Evolutionary conservation across 2,888 invertebrate species (phyloP).

Genomic region (Napeogenes inachia): DNA sequence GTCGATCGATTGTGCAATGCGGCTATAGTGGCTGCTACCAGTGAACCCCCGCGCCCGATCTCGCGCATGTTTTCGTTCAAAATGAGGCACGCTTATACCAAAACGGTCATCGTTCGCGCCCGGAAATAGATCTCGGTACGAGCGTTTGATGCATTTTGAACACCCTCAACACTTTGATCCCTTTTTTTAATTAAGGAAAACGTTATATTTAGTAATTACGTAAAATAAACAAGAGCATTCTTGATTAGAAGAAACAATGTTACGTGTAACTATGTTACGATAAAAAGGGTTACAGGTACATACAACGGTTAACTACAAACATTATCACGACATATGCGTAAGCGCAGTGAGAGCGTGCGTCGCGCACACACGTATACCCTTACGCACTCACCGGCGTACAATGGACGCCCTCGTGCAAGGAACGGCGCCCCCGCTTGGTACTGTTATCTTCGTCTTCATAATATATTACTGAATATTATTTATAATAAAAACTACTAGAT

Average conservation of each 20-base stretch:
- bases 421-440: slow-evolving; percentile 56
- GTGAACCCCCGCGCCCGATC: slow-evolving; percentile 76
- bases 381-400: slow-evolving; percentile 65
- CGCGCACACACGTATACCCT: slow-evolving; percentile 57
- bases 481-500: slow-evolving; percentile 42
- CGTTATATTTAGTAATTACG: not conserved
- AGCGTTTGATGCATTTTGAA: slow-evolving; percentile 65
- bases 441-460: slow-evolving; percentile 42
- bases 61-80: slow-evolving; percentile 74
- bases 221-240: slow-evolving; percentile 18
- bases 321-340: slow-evolving; percentile 38
- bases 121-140: slow-evolving; percentile 72
- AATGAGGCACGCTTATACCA: slow-evolving; percentile 68
- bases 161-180: slow-evolving; percentile 62
- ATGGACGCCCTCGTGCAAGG: slow-evolving; percentile 72
- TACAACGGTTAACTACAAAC: slow-evolving; percentile 38
- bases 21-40: slow-evolving; percentile 79
- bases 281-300: slow-evolving; percentile 31
- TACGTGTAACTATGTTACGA: slow-evolving; percentile 27
- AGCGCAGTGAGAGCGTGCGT: slow-evolving; percentile 47
- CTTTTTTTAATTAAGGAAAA: slow-evolving; percentile 33
- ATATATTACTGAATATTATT: slow-evolving; percentile 31
- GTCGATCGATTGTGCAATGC: slow-evolving; percentile 66
- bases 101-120: slow-evolving; percentile 69
- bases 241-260: slow-evolving; percentile 22